Conservation (phyloP, 2,113 vertebrate genomes). For the Nothobranchius furzeri region DNA sequence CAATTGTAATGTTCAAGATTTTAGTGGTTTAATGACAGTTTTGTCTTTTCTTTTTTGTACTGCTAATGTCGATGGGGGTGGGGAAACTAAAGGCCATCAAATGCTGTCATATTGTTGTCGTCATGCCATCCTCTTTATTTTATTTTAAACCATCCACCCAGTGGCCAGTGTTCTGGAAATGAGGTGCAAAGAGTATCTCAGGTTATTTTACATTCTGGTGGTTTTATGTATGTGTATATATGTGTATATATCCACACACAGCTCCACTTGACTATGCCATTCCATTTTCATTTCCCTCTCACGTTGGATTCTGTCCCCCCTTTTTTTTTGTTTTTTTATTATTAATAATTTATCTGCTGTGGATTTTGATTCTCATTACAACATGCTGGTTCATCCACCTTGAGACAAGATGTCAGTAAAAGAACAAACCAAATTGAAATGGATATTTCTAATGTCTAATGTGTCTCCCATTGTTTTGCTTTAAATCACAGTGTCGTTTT, state of each 20-base stretch:
- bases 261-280: conserved; percentile 75
- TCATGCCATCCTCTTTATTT: conserved; percentile 61
- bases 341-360: conserved; percentile 59
- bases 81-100: conserved; percentile 65
- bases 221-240: conserved; percentile 79
- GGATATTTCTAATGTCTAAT: conserved; percentile 81
- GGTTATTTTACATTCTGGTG: conserved; percentile 83
- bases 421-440: conserved; percentile 85
- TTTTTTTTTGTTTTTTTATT: conserved; percentile 25
- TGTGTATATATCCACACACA: conserved; percentile 81
- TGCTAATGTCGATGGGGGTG: conserved; percentile 62
- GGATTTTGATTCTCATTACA: conserved; percentile 65
- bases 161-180: conserved; percentile 81
- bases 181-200: conserved; percentile 86
- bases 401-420: conserved; percentile 80
- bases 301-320: conserved; percentile 51
- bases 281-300: conserved; percentile 67
- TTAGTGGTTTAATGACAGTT: conserved; percentile 76
- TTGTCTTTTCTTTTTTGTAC: conserved; percentile 61
- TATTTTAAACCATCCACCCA: conserved; percentile 56
- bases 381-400: conserved; percentile 75
- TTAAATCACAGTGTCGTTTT: conserved; percentile 83
- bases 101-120: conserved; percentile 74
- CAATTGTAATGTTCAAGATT: conserved; percentile 74
- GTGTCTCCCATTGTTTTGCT: conserved; percentile 81